Evolutionary conservation across 2,888 invertebrate species (phyloP).

Genomic region (Dasysyrphus albostriatus): DNA sequence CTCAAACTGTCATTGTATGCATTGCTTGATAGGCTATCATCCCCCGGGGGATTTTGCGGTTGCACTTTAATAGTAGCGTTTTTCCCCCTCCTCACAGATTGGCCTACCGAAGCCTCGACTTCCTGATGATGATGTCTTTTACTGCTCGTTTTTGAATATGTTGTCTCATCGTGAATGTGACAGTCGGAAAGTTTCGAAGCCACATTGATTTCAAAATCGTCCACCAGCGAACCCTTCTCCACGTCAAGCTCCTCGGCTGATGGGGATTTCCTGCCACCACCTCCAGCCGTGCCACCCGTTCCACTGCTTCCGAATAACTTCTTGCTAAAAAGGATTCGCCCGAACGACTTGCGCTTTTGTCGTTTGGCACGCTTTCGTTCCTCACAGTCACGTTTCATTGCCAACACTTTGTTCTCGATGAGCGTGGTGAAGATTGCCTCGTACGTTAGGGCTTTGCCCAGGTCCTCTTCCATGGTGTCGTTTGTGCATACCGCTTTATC

Average conservation of each 20-base stretch:
- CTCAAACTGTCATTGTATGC: slow-evolving; percentile 78
- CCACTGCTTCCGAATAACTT: slow-evolving; percentile 79
- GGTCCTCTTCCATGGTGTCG: slow-evolving; percentile 81
- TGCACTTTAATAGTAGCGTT: slow-evolving; percentile 24
- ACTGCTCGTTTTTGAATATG: slow-evolving; percentile 29
- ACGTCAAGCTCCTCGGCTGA: slow-evolving; percentile 47
- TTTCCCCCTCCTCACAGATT: slow-evolving; percentile 34
- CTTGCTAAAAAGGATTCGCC: slow-evolving; percentile 81
- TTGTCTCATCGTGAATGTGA: slow-evolving; percentile 62
- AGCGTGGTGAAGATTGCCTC: slow-evolving; percentile 83
- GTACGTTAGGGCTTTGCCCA: slow-evolving; percentile 83
- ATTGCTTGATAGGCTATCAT: slow-evolving; percentile 82
- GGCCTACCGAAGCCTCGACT: slow-evolving; percentile 6
- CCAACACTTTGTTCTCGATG: slow-evolving; percentile 83
- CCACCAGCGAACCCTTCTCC: slow-evolving; percentile 63
- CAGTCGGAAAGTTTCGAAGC: slow-evolving; percentile 62
- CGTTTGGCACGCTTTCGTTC: slow-evolving; percentile 82
- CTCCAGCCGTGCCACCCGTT: not conserved
- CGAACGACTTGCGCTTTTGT: slow-evolving; percentile 82
- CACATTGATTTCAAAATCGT: slow-evolving; percentile 46
- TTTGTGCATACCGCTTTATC: slow-evolving; percentile 84
- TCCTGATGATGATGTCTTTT: slow-evolving; percentile 47
- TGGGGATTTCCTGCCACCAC: slow-evolving; percentile 50
- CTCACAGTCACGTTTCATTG: slow-evolving; percentile 83
- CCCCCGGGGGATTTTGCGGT: slow-evolving; percentile 39